phyloP scores from a whole-genome alignment of 2,797 vertebrate genomes.

The Esox masquinongy region DNA sequence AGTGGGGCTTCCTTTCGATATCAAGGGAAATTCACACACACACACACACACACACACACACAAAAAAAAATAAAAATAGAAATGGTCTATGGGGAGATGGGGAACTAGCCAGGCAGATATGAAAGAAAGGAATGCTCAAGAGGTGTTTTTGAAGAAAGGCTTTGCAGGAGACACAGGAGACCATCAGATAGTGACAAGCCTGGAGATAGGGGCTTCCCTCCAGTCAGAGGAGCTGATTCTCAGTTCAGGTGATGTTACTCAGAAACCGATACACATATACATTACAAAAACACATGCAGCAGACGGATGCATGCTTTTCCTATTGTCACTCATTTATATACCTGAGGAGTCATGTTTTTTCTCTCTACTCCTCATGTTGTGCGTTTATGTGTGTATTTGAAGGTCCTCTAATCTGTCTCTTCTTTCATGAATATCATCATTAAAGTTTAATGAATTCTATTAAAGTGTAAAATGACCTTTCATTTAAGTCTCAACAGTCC shows the following conservation, averaged over 20 bases:
- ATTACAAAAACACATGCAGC: not conserved
- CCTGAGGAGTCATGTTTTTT: not conserved
- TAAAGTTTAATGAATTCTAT: conserved; percentile 4
- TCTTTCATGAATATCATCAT: not conserved
- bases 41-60: conserved; percentile 25
- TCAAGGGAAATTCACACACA: conserved; percentile 21
- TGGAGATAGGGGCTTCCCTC: not conserved
- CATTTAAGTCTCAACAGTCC: not conserved
- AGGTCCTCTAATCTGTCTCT: not conserved
- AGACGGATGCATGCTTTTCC: conserved; percentile 1
- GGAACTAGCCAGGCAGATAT: not conserved
- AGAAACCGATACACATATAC: not conserved
- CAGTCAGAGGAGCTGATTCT: not conserved
- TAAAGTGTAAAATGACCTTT: conserved; percentile 19
- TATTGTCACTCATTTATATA: not conserved
- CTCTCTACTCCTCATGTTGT: conserved; percentile 7
- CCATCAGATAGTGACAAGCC: not conserved
- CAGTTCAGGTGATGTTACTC: not conserved
- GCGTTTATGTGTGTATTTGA: not conserved
- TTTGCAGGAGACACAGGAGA: not conserved
- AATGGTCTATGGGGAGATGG: not conserved
- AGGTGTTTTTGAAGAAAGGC: not conserved
- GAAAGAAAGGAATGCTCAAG: not conserved
- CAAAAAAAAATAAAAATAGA: conserved; percentile 6
- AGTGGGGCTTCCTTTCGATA: conserved; percentile 57